A percentile compares a stretch with the other conserved stretches of the same genome.
phyloP scores from a whole-genome alignment of 2,797 vertebrate species.

The Allenopithecus nigroviridis region DNA sequence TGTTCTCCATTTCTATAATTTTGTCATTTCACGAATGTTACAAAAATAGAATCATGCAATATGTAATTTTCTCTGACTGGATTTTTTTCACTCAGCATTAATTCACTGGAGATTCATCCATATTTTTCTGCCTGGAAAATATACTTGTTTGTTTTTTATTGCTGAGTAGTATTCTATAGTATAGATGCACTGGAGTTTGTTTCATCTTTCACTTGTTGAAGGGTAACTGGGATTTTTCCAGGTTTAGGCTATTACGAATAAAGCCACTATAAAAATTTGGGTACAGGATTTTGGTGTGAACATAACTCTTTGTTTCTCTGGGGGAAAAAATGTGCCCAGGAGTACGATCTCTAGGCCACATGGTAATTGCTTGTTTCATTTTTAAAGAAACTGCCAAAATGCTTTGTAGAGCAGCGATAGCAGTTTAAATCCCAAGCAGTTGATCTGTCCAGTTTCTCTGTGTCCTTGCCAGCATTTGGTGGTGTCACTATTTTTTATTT shows the following conservation, averaged over 20 bases:
- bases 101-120: neutral
- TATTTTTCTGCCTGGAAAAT: neutral
- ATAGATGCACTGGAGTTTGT: neutral
- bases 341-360: neutral
- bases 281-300: neutral
- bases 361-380: neutral
- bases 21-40: neutral
- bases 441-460: neutral
- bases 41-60: neutral
- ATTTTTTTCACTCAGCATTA: neutral
- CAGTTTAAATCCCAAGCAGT: neutral
- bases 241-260: neutral
- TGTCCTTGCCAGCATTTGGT: neutral
- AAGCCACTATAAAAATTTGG: neutral
- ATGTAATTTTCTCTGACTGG: neutral
- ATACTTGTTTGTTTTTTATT: neutral
- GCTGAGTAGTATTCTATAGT: neutral
- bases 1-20: neutral
- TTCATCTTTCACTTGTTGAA: conserved; percentile 1
- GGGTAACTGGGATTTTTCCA: neutral
- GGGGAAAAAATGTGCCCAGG: neutral
- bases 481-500: neutral
- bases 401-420: neutral
- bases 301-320: neutral
- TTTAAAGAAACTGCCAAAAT: neutral